Percentiles rank a stretch among this genome's conserved stretches.
Evolutionary conservation across 2,888 invertebrate genomes (phyloP).

Genomic region (Megastigmus dorsalis): DNA sequence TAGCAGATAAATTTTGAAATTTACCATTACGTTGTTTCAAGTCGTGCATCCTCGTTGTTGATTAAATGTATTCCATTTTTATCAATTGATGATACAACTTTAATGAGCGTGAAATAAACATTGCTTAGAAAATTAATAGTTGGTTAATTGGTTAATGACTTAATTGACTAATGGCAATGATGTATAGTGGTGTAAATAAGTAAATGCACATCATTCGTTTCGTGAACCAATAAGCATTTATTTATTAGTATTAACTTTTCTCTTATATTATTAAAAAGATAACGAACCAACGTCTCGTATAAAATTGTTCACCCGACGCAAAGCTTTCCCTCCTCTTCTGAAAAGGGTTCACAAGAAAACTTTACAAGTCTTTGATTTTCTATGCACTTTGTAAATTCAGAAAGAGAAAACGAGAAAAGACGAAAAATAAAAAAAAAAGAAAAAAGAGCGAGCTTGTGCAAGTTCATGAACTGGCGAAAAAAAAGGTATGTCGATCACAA

Average conservation of each 20-base stretch:
- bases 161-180: no score
- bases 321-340: constrained; percentile 36
- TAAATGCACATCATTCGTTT: constrained; percentile 24
- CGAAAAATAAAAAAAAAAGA: constrained; percentile 2
- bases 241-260: constrained; percentile 49
- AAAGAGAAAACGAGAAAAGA: background rate
- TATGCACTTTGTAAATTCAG: constrained; percentile 4
- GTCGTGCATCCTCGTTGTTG: no score
- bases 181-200: background rate
- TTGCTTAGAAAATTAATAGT: no score
- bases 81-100: no score
- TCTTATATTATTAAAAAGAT: constrained; percentile 52
- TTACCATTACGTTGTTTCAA: no score
- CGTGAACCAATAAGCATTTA: constrained; percentile 51
- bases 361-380: constrained; percentile 48
- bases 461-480: background rate
- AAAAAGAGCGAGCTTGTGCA: background rate
- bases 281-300: constrained; percentile 50
- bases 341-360: constrained; percentile 22
- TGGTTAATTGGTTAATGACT: no score
- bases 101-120: no score
- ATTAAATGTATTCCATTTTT: no score
- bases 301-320: constrained; percentile 46
- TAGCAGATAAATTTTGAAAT: no score
- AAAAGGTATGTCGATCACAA: constrained; percentile 4